Conservation (phyloP, 92 coral and sea anemone genomes). For the Palythoa grandiflora region DNA sequence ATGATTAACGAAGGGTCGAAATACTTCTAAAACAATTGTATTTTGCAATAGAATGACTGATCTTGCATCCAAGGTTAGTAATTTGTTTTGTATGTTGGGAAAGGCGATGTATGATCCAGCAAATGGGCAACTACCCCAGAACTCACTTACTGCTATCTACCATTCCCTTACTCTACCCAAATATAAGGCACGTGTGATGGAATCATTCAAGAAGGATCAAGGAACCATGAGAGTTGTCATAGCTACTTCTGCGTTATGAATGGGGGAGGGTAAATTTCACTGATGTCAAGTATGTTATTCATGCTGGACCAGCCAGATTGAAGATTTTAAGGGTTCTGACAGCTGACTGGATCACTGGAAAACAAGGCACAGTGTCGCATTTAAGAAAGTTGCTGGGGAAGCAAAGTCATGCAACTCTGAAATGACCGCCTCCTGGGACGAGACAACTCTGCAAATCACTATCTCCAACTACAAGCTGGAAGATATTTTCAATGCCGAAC, state of each 20-base stretch:
- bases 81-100: slow-evolving; percentile 46
- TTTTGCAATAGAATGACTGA: slow-evolving; percentile 47
- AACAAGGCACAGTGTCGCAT: neutral
- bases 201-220: slow-evolving; percentile 46
- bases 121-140: slow-evolving; percentile 36
- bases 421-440: neutral
- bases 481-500: neutral
- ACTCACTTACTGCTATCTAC: slow-evolving; percentile 52
- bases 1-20: slow-evolving; percentile 20
- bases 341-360: neutral
- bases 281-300: slow-evolving; percentile 45
- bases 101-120: slow-evolving; percentile 45
- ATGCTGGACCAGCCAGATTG: slow-evolving; percentile 55
- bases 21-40: neutral
- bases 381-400: neutral
- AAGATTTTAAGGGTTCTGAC: slow-evolving; percentile 29
- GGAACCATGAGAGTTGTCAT: slow-evolving; percentile 53
- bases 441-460: neutral
- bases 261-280: slow-evolving; percentile 56
- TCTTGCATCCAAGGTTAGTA: slow-evolving; percentile 38
- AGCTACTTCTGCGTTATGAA: slow-evolving; percentile 48
- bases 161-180: slow-evolving; percentile 58
- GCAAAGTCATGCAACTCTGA: neutral
- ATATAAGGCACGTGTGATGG: slow-evolving; percentile 43
- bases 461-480: neutral